Evolutionary conservation across 2,888 invertebrate genomes (phyloP), one percentile per base, ranked within the genome.

Genomic region (Ichneumoninae sp.): DNA sequence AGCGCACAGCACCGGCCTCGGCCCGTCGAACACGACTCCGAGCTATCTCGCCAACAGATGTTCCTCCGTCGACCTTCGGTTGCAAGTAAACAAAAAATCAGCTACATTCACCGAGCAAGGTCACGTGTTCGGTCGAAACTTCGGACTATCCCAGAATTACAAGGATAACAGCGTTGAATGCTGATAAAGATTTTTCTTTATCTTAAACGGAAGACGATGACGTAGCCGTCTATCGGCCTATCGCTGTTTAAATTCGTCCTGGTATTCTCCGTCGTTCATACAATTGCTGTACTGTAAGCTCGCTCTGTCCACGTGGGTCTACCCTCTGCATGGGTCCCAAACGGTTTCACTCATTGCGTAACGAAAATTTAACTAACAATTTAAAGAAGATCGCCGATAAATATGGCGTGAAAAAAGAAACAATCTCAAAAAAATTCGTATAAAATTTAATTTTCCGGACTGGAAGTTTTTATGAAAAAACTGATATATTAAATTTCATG

Each of bases 31-130:
- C 8, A 50, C 47, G 13, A 63, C 50, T 69, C 22, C 13, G 13
- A 78, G 74, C 71, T 69, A 81, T 81, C 81, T 70, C 26, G 19
- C 66, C 1, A 52, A 78, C 77, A 81, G 81, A 85, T 85, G 84
- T 74, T 78, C n/a, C 57, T 40, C 13, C 33, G 52, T 71, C 22
- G 54, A 33, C 44, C 30, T 16, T 33, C 50, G 50, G 13, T 47
- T 13, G 44, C 44, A 22, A 33, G 26, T 13, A 44, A 69, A 69
- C 10, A 22, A 71, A 69, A 19, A 33, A 63, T 36, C 16, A 3
- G 16, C 7, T 19, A 33, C 40, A 68, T 44, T 52, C 13, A 66
- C 40, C 13, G 65, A 40, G 68, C 22, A 54, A 19, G 33, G 26
- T 52, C 22, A 57, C 33, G 33, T 1, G 33, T 2, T 40, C 33